phyloP scores from a whole-genome alignment of 2,888 invertebrate genomes.

The Dicyrtomina minuta region DNA sequence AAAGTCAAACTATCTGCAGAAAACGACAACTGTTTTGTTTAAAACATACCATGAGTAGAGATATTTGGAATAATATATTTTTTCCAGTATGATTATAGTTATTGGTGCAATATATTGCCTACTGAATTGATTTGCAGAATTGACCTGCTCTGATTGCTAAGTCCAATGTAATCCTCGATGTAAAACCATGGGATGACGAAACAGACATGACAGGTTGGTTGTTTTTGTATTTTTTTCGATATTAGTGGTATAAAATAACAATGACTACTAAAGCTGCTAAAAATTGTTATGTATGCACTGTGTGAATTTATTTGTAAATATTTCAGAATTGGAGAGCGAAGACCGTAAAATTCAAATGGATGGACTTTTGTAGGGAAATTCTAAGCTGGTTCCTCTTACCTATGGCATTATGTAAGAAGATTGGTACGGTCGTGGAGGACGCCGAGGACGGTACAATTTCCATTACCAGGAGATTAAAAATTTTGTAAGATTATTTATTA shows the following conservation, averaged over 20 bases:
- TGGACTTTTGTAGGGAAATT: slow-evolving; percentile 90
- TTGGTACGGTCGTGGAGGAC: slow-evolving; percentile 90
- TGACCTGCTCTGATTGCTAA: slow-evolving; percentile 86
- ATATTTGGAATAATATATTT: too few species aligned
- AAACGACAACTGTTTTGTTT: too few species aligned
- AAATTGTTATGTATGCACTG: too few species aligned
- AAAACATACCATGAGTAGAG: too few species aligned
- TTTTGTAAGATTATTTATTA: slow-evolving; percentile 60
- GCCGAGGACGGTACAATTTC: slow-evolving; percentile 96
- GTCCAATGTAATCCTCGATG: slow-evolving; percentile 88
- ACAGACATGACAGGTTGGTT: slow-evolving; percentile 73
- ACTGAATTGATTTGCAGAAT: slow-evolving; percentile 75
- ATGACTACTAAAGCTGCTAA: too few species aligned
- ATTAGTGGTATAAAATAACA: too few species aligned
- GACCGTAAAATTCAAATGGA: slow-evolving; percentile 78
- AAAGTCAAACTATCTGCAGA: too few species aligned
- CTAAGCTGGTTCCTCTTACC: slow-evolving; percentile 79
- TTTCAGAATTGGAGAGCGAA: slow-evolving; percentile 68
- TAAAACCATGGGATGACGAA: slow-evolving; percentile 91
- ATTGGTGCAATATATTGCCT: too few species aligned
- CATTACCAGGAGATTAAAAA: slow-evolving; percentile 78
- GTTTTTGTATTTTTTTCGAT: too few species aligned
- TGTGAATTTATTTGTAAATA: not conserved
- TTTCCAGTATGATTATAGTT: too few species aligned
- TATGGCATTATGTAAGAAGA: slow-evolving; percentile 92